Evolutionary conservation across 2,113 vertebrate genomes (phyloP).

Genomic region (Chamaea fasciata): DNA sequence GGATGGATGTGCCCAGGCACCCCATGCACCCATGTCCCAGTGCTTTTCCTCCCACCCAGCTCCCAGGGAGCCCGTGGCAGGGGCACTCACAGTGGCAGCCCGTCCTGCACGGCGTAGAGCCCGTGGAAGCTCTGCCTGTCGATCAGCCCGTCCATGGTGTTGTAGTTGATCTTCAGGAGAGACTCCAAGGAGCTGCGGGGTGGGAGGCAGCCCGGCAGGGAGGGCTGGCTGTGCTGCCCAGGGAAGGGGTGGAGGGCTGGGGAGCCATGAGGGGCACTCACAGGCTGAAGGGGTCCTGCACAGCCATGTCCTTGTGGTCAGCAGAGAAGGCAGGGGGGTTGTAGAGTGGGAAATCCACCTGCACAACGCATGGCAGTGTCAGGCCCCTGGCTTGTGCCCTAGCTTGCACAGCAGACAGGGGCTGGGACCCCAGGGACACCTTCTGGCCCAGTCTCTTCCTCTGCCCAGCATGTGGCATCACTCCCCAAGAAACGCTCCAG

Average conservation of each 20-base stretch:
- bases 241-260: background rate
- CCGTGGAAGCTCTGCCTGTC: conserved; percentile 72
- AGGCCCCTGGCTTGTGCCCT: background rate
- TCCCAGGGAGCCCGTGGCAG: rapidly evolving
- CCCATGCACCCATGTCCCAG: rapidly evolving
- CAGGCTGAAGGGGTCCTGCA: conserved; percentile 61
- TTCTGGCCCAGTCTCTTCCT: background rate
- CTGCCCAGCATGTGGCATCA: background rate
- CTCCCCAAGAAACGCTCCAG: rapidly evolving
- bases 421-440: rapidly evolving
- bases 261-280: background rate
- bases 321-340: conserved; percentile 70
- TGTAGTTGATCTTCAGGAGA: conserved; percentile 69
- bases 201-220: background rate
- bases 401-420: background rate
- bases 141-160: conserved; percentile 56
- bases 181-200: conserved; percentile 55
- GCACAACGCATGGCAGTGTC: rapidly evolving
- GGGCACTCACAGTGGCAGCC: conserved; percentile 71
- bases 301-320: conserved; percentile 46
- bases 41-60: background rate
- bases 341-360: conserved; percentile 83
- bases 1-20: background rate
- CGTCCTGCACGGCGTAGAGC: conserved; percentile 28
- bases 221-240: background rate